Base-by-base conservation (phyloP, 2,113 vertebrate species). In the Globicephala melas region DNA sequence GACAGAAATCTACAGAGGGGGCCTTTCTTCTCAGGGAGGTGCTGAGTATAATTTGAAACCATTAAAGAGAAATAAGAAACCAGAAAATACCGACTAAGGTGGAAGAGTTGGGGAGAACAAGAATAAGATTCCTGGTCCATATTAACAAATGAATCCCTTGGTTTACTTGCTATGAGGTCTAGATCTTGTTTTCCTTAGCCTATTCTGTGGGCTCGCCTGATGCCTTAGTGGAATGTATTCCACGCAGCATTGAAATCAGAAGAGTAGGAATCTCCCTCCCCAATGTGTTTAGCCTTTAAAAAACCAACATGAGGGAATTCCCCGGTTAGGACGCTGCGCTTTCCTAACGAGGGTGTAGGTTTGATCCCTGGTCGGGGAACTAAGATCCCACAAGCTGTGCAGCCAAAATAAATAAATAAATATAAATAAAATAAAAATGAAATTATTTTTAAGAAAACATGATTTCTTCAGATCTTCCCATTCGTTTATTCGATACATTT, bases 181-280 rank as follows among this genome's bases (percentile, higher is more conserved):
- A 62, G 81, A 31, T 50, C 60, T 62, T 38, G 20, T 25, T 77
- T 96, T 20, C 18, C 71, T 81, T n/a, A 25, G 18, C 50, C 76
- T 80, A 1, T 26, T 36, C 23, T 11, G 0, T 6, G 9, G 28
- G 38, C 8, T 60, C 8, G 0, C 53, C 62, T n/a, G 38, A 31
- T 12, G 2, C 26, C 50, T 41, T 70, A 3, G 31, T 17, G 8
- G 21, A 15, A 31, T 8, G 3, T 25, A 3, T 9, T 28, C 15
- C n/a, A n/a, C 1, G 1, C 6, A n/a, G 14, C 55, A 26, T 0
- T 77, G 70, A 90, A 63, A 41, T 89, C n/a, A 44, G 74, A 82
- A 38, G 25, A 41, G 3, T 3, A 25, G 4, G 41, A 38, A 31
- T 47, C 1, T 28, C 26, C 26, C 15, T 82, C 17, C 31, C 28